Evolutionary conservation across 2,888 invertebrate species (phyloP).

Genomic region (Drosophila neoperkinsi): DNA sequence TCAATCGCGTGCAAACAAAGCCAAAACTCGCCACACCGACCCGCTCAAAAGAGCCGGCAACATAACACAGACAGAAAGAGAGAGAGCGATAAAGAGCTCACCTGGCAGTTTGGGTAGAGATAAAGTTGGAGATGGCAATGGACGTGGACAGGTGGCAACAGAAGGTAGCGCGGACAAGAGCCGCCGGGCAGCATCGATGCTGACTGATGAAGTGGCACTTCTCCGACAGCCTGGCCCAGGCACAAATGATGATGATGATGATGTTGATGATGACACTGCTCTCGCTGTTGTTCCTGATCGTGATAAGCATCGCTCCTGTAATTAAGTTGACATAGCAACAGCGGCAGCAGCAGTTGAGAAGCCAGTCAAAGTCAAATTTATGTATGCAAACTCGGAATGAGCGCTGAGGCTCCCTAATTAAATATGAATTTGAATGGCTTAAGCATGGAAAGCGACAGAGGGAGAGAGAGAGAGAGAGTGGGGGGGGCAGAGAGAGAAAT

Average conservation of each 20-base stretch:
- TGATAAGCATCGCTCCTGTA: constrained; percentile 69
- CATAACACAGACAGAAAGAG: constrained; percentile 5
- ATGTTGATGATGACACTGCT: constrained; percentile 10
- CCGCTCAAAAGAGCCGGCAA: neutral
- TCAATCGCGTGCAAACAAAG: constrained; percentile 70
- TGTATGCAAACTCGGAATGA: constrained; percentile 21
- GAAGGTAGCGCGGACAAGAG: constrained; percentile 56
- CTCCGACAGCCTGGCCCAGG: constrained; percentile 17
- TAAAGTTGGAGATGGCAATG: constrained; percentile 39
- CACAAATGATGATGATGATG: constrained; percentile 11
- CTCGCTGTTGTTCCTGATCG: constrained; percentile 40
- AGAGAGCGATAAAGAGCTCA: neutral
- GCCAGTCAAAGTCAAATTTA: constrained; percentile 48
- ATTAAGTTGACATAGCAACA: constrained; percentile 70
- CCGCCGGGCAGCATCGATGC: constrained; percentile 62
- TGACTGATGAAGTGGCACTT: constrained; percentile 80
- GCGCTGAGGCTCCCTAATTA: constrained; percentile 59
- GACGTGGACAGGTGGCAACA: constrained; percentile 57
- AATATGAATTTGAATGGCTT: constrained; percentile 65
- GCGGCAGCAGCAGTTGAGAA: constrained; percentile 23
- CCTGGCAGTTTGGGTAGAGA: constrained; percentile 19
- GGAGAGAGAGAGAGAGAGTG: neutral
- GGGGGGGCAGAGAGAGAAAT: neutral
- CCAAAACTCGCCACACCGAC: constrained; percentile 3
- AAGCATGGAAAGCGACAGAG: neutral